These are phyloP conservation scores for Drosophila ficusphila DNA, from an alignment of 1,140 invertebrate species.

Conservation along the genomic window DNA sequence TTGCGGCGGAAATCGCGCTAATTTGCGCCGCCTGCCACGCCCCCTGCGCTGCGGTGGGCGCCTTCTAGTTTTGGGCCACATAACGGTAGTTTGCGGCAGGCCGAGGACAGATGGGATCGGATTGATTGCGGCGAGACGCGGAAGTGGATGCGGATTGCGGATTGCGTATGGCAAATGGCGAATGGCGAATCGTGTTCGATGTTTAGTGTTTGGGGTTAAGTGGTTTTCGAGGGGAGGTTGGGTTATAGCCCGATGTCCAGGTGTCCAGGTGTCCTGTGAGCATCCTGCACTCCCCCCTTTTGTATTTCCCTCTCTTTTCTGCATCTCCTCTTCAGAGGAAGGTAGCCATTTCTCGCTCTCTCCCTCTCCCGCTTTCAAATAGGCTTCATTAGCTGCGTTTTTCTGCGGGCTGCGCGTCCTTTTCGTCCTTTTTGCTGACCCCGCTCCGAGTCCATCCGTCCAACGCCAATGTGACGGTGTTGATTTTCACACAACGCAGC, in stretches of 20 bases:
- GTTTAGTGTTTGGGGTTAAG: conserved; percentile 7
- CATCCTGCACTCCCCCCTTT: neutral
- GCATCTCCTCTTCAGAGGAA: neutral
- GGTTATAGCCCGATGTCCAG: no score
- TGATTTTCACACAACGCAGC: conserved; percentile 80
- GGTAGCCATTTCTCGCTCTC: conserved; percentile 16
- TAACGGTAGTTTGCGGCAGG: conserved; percentile 50
- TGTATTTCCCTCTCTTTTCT: neutral
- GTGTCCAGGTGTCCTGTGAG: neutral
- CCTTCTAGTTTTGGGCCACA: conserved; percentile 20
- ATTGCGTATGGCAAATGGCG: no score
- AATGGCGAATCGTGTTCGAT: conserved; percentile 5
- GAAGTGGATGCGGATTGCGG: conserved; percentile 18
- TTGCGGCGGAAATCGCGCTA: conserved; percentile 70
- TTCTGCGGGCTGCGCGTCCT: conserved; percentile 66
- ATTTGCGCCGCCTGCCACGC: conserved; percentile 59
- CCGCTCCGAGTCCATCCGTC: no score
- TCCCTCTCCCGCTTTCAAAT: conserved; percentile 33
- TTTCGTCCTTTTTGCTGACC: neutral
- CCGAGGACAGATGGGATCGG: conserved; percentile 33
- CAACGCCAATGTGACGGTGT: conserved; percentile 62
- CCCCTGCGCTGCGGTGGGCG: no score
- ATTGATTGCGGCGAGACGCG: conserved; percentile 36
- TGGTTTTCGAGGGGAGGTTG: conserved; percentile 1
- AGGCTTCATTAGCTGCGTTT: conserved; percentile 73